Base-by-base conservation (phyloP, 2,113 vertebrate genomes). In the Serilophus lunatus region DNA sequence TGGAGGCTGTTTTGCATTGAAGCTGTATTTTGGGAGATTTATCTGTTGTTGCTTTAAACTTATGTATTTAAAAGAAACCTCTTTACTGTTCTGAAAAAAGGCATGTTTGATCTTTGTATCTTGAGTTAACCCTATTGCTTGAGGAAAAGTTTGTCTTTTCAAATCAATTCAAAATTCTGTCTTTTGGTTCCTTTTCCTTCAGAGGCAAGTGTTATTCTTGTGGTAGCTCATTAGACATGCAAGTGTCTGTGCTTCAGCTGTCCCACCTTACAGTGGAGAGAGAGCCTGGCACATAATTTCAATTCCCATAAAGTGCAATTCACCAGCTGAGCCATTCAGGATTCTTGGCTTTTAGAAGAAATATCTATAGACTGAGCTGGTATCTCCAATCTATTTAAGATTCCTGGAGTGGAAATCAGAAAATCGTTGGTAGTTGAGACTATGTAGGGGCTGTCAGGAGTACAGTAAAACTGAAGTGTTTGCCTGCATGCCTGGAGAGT, bases 331-430 rank as follows among this genome's bases (percentile, higher is more conserved):
- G 87, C 93, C 87, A 81, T 85, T 93, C 82, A 81, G 47, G 42
- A 94, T 91, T 94, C 82, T 92, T 92, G 87, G 71, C 72, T 95
- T 93, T 81, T 66, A 83, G 35, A 80, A 83, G 68, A 89, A 88
- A 44, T 88, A 77, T 92, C 90, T 95, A 59, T 81, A 77, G 45
- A 44, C 78, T 77, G 54, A 74, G 71, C 71, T 71, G 71, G 68
- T 97, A 94, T 45, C 66, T 89, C 47, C 33, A 90, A 80, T 77
- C 82, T 96, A 31, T 50, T 95, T 97, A 93, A 94, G 75, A 94
- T 92, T 96, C 94, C 68, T 94, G 92, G 92, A 92, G 45, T 65
- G 60, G 78, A 79, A 96, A 88, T 88, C 75, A 94, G 87, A 93
- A 91, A 91, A 69, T 90, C 35, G 1, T 45, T 61, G 59, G 90